Evolutionary conservation across 2,888 invertebrate genomes (phyloP).

Genomic region (Charanyca ferruginea): DNA sequence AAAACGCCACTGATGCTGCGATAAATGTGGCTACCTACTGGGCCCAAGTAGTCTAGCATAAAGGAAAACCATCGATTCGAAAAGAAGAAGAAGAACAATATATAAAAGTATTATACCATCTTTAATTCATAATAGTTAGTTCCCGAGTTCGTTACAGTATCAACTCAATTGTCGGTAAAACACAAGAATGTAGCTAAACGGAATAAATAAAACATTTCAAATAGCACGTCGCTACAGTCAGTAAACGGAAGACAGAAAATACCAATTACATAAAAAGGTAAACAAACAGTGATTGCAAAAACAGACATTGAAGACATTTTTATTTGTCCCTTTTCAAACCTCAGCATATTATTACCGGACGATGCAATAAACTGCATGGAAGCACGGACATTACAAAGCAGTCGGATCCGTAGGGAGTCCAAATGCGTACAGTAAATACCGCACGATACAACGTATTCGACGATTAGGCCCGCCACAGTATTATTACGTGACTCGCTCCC

Average conservation of each 20-base stretch:
- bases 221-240: neutral
- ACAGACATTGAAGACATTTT: constrained; percentile 4
- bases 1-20: no score
- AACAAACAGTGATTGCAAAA: neutral
- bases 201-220: neutral
- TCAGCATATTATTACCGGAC: constrained; percentile 12
- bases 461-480: constrained; percentile 84
- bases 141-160: no score
- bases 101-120: no score
- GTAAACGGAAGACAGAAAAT: no score
- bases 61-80: no score
- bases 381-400: constrained; percentile 43
- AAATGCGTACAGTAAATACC: constrained; percentile 76
- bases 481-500: constrained; percentile 87
- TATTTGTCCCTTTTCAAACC: constrained; percentile 26
- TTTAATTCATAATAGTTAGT: no score
- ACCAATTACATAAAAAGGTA: neutral
- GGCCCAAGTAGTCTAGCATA: no score
- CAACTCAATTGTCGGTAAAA: no score
- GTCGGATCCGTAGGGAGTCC: constrained; percentile 47
- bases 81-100: no score
- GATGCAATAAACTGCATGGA: constrained; percentile 63
- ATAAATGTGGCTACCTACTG: no score
- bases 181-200: neutral
- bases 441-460: constrained; percentile 68